Evolutionary conservation across 2,888 invertebrate species (phyloP), one percentile per base, ranked within the genome.

Genomic region (Oligia strigilis): DNA sequence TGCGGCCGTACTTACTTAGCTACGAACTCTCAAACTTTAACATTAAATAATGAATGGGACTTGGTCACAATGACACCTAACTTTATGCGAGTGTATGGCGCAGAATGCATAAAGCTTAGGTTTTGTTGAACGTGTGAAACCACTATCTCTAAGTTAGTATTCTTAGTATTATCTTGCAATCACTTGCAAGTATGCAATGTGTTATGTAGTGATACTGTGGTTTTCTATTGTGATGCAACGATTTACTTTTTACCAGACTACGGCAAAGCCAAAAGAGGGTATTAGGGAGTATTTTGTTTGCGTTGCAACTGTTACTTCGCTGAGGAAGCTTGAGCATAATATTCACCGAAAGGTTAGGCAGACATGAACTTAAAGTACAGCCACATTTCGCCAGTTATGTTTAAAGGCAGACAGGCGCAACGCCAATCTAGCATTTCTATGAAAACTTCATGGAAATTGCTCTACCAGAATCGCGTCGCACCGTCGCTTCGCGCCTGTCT

Each of bases 131-230:
- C 77, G 81, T 87, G 87, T 77, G 87, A 78, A 81, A 74, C 55
- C 55, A 40, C 36, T 60, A 72, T 75, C 58, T 78, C 58, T 19
- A 65, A 75, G 29, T 80, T 78, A 71, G 82, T 78, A 73, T 87
- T 78, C 87, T 83, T 83, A 67, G 71, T 75, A 83, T 70, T 74
- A 80, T 83, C 75, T 80, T n/a, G 89, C 77, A 80, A 75, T 74
- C 52, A 62, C 29, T 71, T 74, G 71, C 64, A 19, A 65, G 76
- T 69, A 72, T 73, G 88, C 77, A 77, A 76, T 71, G 46, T 55
- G 73, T 86, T 85, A 83, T 80, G 82, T 72, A 86, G 86, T 69
- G 43, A 19, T 19, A 58, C 65, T 69, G 70, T 36, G 65, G 60
- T 67, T 82, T 72, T 74, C 84, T 75, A 78, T 86, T 80, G 87